Conservation (phyloP, 2,888 invertebrate genomes). For the Drosophila quinaria region DNA sequence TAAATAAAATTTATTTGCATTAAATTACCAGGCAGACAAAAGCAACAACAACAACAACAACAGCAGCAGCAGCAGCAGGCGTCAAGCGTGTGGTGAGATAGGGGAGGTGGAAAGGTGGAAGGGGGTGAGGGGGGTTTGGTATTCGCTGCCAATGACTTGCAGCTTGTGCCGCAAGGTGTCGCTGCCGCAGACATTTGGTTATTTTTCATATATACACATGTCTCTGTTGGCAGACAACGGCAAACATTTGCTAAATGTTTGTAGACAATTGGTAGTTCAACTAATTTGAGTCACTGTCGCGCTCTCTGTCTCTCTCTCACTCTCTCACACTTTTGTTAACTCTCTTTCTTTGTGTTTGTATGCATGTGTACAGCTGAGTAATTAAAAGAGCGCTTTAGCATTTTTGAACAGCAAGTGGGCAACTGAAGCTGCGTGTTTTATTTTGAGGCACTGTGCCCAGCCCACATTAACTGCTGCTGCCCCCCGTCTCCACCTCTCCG, state of each 20-base stretch:
- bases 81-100: neutral
- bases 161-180: conserved; percentile 56
- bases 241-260: conserved; percentile 79
- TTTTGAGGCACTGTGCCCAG: conserved; percentile 29
- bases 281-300: conserved; percentile 70
- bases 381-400: conserved; percentile 56
- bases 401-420: conserved; percentile 56
- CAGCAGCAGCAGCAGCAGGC: conserved; percentile 36
- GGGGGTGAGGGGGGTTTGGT: neutral
- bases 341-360: conserved; percentile 22
- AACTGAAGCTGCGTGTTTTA: conserved; percentile 42
- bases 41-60: conserved; percentile 31
- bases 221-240: conserved; percentile 49
- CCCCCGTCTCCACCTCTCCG: neutral
- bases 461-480: conserved; percentile 39
- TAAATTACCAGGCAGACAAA: conserved; percentile 78
- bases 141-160: conserved; percentile 53
- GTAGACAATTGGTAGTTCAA: conserved; percentile 79
- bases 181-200: conserved; percentile 41
- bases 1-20: conserved; percentile 84
- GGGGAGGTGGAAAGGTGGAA: neutral
- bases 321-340: neutral
- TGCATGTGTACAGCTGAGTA: conserved; percentile 64
- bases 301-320: neutral
- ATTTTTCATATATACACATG: conserved; percentile 2